phyloP scores from a whole-genome alignment of 2,797 vertebrate species.

The Ctenopoma kingsleyae region DNA sequence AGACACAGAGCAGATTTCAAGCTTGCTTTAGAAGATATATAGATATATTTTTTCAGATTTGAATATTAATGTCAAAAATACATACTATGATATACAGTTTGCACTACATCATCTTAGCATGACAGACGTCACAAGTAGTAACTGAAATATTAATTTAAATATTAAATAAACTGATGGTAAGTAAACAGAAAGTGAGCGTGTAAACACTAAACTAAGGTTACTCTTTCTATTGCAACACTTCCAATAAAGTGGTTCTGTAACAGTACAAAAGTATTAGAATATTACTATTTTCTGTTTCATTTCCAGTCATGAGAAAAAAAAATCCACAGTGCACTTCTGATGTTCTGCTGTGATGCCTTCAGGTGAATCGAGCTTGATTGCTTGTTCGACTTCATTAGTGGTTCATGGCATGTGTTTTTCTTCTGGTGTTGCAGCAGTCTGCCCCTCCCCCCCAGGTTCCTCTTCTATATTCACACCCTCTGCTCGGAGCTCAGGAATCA shows the following conservation, averaged over 20 bases:
- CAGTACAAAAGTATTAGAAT: slow-evolving; percentile 94
- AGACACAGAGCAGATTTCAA: slow-evolving; percentile 63
- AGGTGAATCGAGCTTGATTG: slow-evolving; percentile 68
- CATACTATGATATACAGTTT: slow-evolving; percentile 99
- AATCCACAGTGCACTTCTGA: slow-evolving; percentile 90
- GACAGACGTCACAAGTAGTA: slow-evolving; percentile 97
- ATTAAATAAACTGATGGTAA: slow-evolving; percentile 97
- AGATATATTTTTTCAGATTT: slow-evolving; percentile 91
- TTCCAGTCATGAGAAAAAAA: slow-evolving; percentile 93
- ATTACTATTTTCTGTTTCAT: slow-evolving; percentile 84
- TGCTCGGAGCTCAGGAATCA: slow-evolving; percentile 51
- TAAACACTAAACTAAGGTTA: slow-evolving; percentile 98
- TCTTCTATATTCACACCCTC: slow-evolving; percentile 35
- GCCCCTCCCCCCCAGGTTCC: slow-evolving; percentile 22
- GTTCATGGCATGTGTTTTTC: slow-evolving; percentile 83
- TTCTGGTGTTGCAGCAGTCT: slow-evolving; percentile 39
- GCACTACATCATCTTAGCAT: slow-evolving; percentile 97
- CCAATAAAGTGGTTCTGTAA: slow-evolving; percentile 97
- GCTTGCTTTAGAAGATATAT: slow-evolving; percentile 92
- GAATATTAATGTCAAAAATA: slow-evolving; percentile 99
- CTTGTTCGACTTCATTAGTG: slow-evolving; percentile 79
- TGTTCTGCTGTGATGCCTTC: slow-evolving; percentile 71
- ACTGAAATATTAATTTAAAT: slow-evolving; percentile 99
- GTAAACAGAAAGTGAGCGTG: slow-evolving; percentile 91
- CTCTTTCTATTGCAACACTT: slow-evolving; percentile 98